Conservation (phyloP, 2,888 invertebrate species). For the Oligia strigilis region DNA sequence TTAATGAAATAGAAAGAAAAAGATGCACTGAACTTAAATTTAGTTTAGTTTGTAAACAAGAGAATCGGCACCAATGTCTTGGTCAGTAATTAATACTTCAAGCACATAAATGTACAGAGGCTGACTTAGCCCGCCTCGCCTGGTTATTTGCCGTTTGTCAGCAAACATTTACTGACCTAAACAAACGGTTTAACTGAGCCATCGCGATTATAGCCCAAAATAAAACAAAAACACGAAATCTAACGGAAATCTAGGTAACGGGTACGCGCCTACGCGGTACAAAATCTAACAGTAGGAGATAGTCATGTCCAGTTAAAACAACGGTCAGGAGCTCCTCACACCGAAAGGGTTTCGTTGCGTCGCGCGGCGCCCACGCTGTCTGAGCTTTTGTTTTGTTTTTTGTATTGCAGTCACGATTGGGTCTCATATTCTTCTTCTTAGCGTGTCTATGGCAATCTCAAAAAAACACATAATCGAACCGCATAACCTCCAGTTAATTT, state of each 20-base stretch:
- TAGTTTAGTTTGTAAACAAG: no score
- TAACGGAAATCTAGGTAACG: conserved; percentile 31
- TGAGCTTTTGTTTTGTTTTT: neutral
- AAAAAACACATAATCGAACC: conserved; percentile 4
- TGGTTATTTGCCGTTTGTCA: neutral
- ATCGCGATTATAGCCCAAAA: conserved; percentile 19
- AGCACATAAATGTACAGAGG: no score
- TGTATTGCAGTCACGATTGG: neutral
- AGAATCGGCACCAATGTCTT: no score
- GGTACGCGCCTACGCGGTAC: neutral
- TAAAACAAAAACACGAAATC: neutral
- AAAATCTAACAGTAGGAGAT: conserved; percentile 4
- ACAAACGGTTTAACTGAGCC: conserved; percentile 5
- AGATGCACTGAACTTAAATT: no score
- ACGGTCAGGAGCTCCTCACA: neutral
- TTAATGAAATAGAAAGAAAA: no score
- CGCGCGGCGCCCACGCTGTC: neutral
- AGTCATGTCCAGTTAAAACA: neutral
- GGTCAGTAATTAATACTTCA: no score
- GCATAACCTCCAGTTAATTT: neutral
- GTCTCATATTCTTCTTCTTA: neutral
- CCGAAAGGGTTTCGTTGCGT: neutral
- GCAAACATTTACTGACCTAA: conserved; percentile 15
- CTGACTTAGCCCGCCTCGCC: no score
- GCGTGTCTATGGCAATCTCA: no score